These are phyloP conservation scores for Nothocercus julius DNA, from an alignment of 2,113 vertebrate species.

Conservation along the genomic window DNA sequence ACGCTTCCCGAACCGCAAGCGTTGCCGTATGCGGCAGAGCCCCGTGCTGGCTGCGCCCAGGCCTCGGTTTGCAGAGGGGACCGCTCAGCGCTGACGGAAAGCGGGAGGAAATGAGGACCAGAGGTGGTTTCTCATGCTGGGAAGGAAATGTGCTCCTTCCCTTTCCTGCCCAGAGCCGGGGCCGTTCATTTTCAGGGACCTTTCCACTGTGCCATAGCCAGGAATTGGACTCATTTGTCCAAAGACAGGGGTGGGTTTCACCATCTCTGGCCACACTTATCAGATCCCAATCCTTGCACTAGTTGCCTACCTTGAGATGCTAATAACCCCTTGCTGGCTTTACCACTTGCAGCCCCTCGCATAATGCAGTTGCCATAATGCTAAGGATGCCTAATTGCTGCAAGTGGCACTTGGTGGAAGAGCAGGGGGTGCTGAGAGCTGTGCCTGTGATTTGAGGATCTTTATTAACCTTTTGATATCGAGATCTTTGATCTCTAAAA, in stretches of 20 bases:
- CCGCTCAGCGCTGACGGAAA: not conserved
- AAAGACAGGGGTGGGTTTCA: not conserved
- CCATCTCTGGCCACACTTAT: not conserved
- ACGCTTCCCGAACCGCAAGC: too few species aligned
- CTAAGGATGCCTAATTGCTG: not conserved
- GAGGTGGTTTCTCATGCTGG: not conserved
- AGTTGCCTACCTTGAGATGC: not conserved
- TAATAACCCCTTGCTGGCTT: not conserved
- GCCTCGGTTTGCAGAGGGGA: not conserved
- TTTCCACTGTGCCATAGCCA: accelerated
- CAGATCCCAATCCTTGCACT: not conserved
- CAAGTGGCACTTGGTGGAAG: not conserved
- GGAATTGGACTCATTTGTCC: not conserved
- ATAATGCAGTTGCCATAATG: accelerated
- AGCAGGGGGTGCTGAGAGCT: not conserved
- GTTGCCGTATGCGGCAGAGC: too few species aligned
- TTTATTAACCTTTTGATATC: not conserved
- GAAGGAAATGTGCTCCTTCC: slow-evolving; percentile 6
- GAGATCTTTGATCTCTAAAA: not conserved
- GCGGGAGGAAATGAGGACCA: not conserved
- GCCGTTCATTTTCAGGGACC: not conserved
- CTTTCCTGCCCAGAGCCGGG: not conserved
- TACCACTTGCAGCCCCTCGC: not conserved
- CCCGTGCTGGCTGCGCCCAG: not conserved
- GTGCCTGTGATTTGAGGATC: not conserved